Conservation (phyloP, 2,888 invertebrate species). For the Thelaira solivaga region DNA sequence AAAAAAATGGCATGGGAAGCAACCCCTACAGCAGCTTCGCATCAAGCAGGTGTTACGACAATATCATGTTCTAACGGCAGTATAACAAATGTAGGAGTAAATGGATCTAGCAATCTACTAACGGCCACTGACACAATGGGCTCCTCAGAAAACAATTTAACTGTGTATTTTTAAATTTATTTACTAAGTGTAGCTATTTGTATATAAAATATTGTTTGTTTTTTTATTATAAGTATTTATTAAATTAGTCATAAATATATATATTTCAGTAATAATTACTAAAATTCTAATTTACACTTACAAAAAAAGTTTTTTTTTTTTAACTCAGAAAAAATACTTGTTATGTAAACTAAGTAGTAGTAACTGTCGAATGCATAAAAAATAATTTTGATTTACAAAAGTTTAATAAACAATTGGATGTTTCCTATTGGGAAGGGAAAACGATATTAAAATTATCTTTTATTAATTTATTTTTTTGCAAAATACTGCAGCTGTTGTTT, state of each 20-base stretch:
- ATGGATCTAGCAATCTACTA: constrained; percentile 72
- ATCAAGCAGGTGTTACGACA: constrained; percentile 58
- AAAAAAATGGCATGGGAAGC: constrained; percentile 74
- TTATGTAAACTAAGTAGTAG: background rate
- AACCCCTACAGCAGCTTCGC: constrained; percentile 55
- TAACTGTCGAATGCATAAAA: too few relatives aligned
- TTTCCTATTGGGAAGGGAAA: too few relatives aligned
- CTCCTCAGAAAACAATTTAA: constrained; percentile 80
- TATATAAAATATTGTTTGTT: constrained; percentile 35
- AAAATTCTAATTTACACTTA: constrained; percentile 12
- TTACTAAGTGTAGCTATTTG: constrained; percentile 43
- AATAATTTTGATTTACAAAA: too few relatives aligned
- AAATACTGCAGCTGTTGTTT: too few relatives aligned
- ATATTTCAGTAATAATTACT: constrained; percentile 36
- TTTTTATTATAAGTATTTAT: constrained; percentile 36
- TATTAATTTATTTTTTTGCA: too few relatives aligned
- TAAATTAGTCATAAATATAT: constrained; percentile 42
- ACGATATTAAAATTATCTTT: too few relatives aligned
- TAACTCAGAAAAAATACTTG: background rate
- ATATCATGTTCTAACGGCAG: constrained; percentile 61
- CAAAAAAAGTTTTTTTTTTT: constrained; percentile 13
- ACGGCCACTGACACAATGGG: constrained; percentile 74
- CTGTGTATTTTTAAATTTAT: constrained; percentile 79
- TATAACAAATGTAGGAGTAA: constrained; percentile 59
- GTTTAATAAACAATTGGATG: too few relatives aligned